Evolutionary conservation across 2,888 invertebrate genomes (phyloP).

Genomic region (Tetheella fluctuosa): DNA sequence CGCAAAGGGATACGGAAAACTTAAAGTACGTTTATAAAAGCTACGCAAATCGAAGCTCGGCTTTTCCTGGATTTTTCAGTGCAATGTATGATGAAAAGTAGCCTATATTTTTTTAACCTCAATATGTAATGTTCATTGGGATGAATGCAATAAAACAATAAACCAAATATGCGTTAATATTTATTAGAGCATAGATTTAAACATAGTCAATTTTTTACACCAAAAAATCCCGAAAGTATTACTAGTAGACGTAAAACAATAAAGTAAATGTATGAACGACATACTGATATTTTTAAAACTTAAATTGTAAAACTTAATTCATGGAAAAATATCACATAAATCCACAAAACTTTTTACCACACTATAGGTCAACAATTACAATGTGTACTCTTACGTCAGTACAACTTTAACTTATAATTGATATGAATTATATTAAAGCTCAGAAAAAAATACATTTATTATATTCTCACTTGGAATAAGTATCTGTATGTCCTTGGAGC

Average conservation of each 20-base stretch:
- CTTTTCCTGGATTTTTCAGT: conserved; percentile 48
- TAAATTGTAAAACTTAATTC: not conserved
- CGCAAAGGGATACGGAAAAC: conserved; percentile 42
- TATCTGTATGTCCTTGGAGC: not conserved
- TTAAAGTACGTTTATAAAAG: conserved; percentile 46
- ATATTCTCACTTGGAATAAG: not conserved
- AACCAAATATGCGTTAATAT: not conserved
- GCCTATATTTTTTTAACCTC: conserved; percentile 18
- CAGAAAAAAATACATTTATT: not conserved
- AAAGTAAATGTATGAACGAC: not conserved
- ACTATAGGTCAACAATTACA: not conserved
- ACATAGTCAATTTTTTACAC: not conserved
- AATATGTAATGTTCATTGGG: not conserved
- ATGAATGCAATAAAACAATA: conserved; percentile 1
- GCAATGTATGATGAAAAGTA: conserved; percentile 46
- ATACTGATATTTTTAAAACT: too few species aligned
- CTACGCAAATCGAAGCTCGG: conserved; percentile 43
- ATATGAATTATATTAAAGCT: too few species aligned
- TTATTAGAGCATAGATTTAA: not conserved
- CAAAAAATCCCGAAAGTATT: not conserved
- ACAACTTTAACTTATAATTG: not conserved
- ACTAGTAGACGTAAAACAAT: not conserved
- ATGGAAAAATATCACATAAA: not conserved
- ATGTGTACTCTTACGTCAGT: not conserved
- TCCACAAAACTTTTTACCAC: not conserved